Conservation (phyloP, 2,888 invertebrate genomes). For the Tetanocera ferruginea region DNA sequence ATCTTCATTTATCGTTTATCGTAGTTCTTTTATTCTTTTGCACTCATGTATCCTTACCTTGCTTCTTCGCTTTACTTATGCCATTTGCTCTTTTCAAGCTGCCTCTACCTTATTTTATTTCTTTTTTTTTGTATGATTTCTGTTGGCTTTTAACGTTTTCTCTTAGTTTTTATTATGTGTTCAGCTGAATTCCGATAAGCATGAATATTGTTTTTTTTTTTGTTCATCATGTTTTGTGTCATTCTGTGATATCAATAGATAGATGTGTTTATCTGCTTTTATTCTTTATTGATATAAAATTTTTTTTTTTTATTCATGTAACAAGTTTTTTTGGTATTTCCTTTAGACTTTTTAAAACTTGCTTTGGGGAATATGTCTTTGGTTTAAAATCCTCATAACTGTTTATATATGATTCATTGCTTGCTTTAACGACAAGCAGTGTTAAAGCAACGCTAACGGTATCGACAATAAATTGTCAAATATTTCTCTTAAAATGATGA, state of each 20-base stretch:
- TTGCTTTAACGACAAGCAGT: too few relatives aligned
- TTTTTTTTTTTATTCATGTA: too few relatives aligned
- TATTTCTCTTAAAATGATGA: too few relatives aligned
- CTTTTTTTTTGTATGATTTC: not conserved
- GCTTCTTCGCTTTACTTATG: not conserved
- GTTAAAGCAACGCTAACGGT: too few relatives aligned
- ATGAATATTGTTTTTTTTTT: not conserved
- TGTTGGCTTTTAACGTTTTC: not conserved
- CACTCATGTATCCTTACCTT: not conserved
- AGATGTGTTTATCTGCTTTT: not conserved
- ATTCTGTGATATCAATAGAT: not conserved
- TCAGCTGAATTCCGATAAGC: not conserved
- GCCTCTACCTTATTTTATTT: not conserved
- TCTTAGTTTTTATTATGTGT: not conserved
- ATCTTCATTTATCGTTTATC: not conserved
- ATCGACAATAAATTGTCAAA: too few relatives aligned
- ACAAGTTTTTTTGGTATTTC: too few relatives aligned
- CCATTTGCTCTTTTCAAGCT: not conserved
- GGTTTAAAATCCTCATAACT: too few relatives aligned
- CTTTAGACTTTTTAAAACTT: too few relatives aligned
- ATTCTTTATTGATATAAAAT: not conserved
- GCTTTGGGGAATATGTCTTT: too few relatives aligned
- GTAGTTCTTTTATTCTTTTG: not conserved
- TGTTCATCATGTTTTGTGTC: not conserved
- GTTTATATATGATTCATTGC: too few relatives aligned